These are phyloP conservation scores for Megalopta genalis DNA, from an alignment of 1,140 invertebrate species.

Conservation along the genomic window DNA sequence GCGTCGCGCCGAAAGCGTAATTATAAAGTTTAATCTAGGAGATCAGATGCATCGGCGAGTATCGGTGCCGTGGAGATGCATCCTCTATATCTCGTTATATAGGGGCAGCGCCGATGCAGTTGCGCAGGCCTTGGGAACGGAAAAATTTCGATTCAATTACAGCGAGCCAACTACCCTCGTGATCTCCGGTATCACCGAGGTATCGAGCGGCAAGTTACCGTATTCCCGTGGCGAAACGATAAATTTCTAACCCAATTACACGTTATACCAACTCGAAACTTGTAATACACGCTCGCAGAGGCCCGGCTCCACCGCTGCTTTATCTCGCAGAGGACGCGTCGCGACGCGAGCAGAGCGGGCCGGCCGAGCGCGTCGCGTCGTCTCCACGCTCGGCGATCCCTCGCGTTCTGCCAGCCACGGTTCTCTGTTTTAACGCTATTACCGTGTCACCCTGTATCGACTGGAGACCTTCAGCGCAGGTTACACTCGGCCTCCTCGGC, in stretches of 20 bases:
- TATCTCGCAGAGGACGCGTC: not conserved
- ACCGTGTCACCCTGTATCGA: conserved; percentile 46
- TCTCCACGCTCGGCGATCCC: not conserved
- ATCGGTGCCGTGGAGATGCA: not conserved
- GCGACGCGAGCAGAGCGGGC: not conserved
- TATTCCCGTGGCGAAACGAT: conserved; percentile 21
- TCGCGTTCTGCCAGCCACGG: not conserved
- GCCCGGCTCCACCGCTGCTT: not conserved
- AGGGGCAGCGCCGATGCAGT: not conserved
- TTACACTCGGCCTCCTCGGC: conserved; percentile 18
- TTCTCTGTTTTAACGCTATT: conserved; percentile 41
- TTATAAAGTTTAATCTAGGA: not conserved
- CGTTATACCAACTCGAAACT: conserved; percentile 19
- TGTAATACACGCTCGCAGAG: conserved; percentile 4
- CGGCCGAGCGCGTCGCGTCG: not conserved
- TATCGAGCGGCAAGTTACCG: conserved; percentile 4
- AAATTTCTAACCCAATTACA: conserved; percentile 41
- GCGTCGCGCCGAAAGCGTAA: not conserved
- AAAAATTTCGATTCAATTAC: conserved; percentile 6
- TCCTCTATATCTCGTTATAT: not conserved
- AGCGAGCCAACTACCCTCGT: not conserved
- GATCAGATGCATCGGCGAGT: not conserved
- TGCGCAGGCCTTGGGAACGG: not conserved
- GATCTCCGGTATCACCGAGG: conserved; percentile 6
- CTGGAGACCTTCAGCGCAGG: conserved; percentile 15